Base-by-base conservation (phyloP, 2,797 vertebrate species). In the Botia almorhae region DNA sequence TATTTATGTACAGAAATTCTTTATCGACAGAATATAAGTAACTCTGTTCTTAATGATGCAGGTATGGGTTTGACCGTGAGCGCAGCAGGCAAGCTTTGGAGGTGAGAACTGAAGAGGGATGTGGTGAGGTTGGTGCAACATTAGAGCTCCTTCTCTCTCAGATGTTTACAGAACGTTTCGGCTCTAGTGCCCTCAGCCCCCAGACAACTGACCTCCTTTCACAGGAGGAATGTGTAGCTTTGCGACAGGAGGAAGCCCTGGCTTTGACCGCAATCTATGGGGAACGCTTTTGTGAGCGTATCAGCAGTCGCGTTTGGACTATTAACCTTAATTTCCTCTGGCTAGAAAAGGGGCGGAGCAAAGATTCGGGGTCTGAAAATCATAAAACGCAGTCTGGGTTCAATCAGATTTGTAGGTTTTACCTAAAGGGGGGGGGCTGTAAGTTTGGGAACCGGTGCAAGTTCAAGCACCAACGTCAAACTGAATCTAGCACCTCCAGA, bases 1-100 rank as follows among this genome's bases (percentile, higher is more conserved):
- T 74, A 5, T 33, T 48, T 17, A 26, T 23, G 60, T 33, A 33
- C 33, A 33, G 33, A 33, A 33, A 33, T 5, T 33, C 33, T 33
- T 33, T 33, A 33, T 33, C 4, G 33, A 33, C 33, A 7, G 61
- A 33, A 46, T n/a, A 13, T 8, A 46, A 13, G 14, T 68, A 69
- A 53, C 14, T 55, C 14, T 48, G 0, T 11, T 50, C 69, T 50
- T 2, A 17, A 39, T 67, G 83, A 29, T 88, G 3, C 39, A 99
- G 98, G 85, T 99, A 96, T 71, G 98, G 98, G 7, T 99, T 99
- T 90, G 92, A 96, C 85, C 89, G 89, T 6, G 96, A 97, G 50
- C 95, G 90, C 14, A 94, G 96, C 83, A 94, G 90, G 74, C 89
- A 84, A 5, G 93, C 95, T 0, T 88, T 99, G 84, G 93, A 94